These are phyloP conservation scores for Chaenogobius annularis DNA, from an alignment of 2,113 vertebrate genomes.

Conservation along the genomic window DNA sequence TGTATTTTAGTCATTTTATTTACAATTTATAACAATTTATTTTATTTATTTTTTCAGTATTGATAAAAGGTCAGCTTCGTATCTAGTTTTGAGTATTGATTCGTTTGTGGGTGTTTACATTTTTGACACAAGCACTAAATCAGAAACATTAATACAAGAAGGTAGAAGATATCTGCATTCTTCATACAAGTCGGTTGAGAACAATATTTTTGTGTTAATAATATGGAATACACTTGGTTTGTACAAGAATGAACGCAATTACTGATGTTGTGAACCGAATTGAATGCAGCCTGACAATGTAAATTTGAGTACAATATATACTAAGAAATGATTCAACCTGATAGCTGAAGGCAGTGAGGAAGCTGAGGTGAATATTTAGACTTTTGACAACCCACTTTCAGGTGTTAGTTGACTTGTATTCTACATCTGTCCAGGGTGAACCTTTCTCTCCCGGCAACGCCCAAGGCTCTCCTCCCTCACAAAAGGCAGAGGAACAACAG, in stretches of 20 bases:
- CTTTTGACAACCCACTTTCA: background rate
- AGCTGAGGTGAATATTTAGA: background rate
- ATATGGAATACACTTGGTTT: background rate
- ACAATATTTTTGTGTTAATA: too few relatives aligned
- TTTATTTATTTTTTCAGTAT: too few relatives aligned
- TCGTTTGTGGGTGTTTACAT: too few relatives aligned
- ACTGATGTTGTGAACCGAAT: background rate
- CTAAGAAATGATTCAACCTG: background rate
- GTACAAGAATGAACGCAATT: background rate
- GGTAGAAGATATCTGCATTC: too few relatives aligned
- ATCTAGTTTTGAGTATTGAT: too few relatives aligned
- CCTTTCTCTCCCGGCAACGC: constrained; percentile 78
- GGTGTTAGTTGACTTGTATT: background rate
- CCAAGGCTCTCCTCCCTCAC: constrained; percentile 83
- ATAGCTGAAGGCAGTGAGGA: background rate
- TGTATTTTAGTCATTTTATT: too few relatives aligned
- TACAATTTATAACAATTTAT: too few relatives aligned
- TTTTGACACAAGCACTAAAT: too few relatives aligned
- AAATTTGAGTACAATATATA: background rate
- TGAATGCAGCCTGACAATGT: background rate
- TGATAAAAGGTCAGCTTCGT: too few relatives aligned
- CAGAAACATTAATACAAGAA: too few relatives aligned
- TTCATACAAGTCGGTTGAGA: too few relatives aligned
- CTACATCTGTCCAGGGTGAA: constrained; percentile 18
- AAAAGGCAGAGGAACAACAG: constrained; percentile 21